These are phyloP conservation scores for Mesorhabditis sp. DNA, from an alignment of 2,888 invertebrate genomes.

Conservation along the genomic window DNA sequence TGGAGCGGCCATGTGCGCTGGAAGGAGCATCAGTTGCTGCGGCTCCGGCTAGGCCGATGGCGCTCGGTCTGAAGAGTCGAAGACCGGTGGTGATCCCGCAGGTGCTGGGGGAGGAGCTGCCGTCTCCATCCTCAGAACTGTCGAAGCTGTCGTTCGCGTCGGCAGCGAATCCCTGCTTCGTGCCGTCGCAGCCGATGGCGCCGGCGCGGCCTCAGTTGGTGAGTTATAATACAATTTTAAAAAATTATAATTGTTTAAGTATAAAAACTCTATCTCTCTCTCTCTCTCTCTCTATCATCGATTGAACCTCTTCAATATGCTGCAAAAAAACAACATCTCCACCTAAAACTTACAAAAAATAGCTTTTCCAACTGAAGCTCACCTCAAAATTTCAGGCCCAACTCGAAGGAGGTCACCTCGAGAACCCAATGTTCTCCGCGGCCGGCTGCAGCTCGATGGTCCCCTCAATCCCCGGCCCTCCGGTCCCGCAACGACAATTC, in stretches of 20 bases:
- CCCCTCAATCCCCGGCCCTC: no score
- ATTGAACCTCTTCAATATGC: not conserved
- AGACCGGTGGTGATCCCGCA: slow-evolving; percentile 9
- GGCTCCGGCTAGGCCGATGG: not conserved
- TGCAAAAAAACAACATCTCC: no score
- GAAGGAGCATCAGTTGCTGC: slow-evolving; percentile 7
- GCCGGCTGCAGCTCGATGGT: no score
- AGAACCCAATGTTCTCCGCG: no score
- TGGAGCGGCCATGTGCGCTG: not conserved
- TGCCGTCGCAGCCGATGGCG: slow-evolving; percentile 18
- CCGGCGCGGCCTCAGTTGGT: slow-evolving; percentile 10
- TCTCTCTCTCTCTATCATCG: not conserved
- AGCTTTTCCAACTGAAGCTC: no score
- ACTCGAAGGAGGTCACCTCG: no score
- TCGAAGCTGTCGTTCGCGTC: slow-evolving; percentile 34
- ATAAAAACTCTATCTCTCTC: not conserved
- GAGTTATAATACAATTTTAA: not conserved
- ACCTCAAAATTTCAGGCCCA: no score
- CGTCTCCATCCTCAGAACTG: slow-evolving; percentile 57
- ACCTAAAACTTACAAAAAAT: no score
- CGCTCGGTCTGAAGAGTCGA: slow-evolving; percentile 5
- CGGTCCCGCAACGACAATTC: no score
- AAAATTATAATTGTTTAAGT: not conserved
- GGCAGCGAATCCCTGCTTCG: slow-evolving; percentile 37
- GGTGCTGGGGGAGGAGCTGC: slow-evolving; percentile 35